phyloP scores from a whole-genome alignment of 2,888 invertebrate species.

The Acleris holmiana region DNA sequence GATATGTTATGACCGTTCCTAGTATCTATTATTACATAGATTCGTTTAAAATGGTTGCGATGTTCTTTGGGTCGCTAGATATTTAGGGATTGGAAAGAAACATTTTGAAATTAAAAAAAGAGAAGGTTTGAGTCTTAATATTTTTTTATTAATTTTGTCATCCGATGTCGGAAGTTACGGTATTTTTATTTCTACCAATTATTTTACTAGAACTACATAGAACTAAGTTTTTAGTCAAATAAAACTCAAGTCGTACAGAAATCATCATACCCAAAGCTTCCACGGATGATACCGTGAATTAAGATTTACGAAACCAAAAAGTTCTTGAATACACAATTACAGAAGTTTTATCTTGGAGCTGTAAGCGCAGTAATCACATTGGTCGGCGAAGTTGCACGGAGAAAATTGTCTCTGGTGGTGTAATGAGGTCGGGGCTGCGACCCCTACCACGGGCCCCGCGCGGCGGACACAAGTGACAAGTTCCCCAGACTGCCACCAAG shows the following conservation, averaged over 20 bases:
- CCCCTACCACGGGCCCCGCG: conserved; percentile 47
- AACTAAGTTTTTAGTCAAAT: conserved; percentile 7
- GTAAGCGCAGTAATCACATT: conserved; percentile 77
- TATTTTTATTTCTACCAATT: background rate
- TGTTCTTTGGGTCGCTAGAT: too few relatives aligned
- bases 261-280: conserved; percentile 39
- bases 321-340: conserved; percentile 76
- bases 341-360: conserved; percentile 75
- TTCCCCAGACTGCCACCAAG: conserved; percentile 4
- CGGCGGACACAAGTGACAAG: conserved; percentile 28
- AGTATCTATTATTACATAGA: conserved; percentile 19
- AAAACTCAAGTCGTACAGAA: conserved; percentile 23
- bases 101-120: too few relatives aligned
- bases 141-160: too few relatives aligned
- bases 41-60: too few relatives aligned
- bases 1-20: conserved; percentile 38
- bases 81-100: too few relatives aligned
- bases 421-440: conserved; percentile 59
- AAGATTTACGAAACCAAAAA: conserved; percentile 75
- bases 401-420: conserved; percentile 74
- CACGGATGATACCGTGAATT: conserved; percentile 65
- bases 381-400: conserved; percentile 67
- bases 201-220: too few relatives aligned
- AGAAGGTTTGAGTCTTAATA: too few relatives aligned
- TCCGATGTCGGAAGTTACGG: conserved; percentile 21